phyloP scores from a whole-genome alignment of 1,140 invertebrate species.

The Uloborus diversus region DNA sequence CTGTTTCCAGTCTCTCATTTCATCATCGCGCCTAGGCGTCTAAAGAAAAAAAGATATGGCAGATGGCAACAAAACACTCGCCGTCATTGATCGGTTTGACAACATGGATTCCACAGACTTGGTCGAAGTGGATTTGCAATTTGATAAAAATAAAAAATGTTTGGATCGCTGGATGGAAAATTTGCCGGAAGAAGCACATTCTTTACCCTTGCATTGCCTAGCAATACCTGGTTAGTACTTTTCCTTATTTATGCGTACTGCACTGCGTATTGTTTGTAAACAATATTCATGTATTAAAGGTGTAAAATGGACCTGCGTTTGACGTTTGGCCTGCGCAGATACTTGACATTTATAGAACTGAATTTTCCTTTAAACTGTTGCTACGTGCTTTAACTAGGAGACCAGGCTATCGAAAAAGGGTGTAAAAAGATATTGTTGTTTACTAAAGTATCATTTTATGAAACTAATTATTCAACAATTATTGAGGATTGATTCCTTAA shows the following conservation, averaged over 20 bases:
- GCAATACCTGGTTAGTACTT: conserved; percentile 52
- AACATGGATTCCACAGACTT: conserved; percentile 36
- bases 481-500: too few species aligned
- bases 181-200: conserved; percentile 50
- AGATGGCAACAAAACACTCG: conserved; percentile 29
- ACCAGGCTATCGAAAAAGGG: too few species aligned
- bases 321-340: neutral
- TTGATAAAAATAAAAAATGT: conserved; percentile 45
- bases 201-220: conserved; percentile 35
- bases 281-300: neutral
- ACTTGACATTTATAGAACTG: too few species aligned
- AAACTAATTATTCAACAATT: too few species aligned
- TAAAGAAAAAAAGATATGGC: neutral
- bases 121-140: conserved; percentile 45
- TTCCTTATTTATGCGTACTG: too few species aligned
- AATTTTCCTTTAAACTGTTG: too few species aligned
- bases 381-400: too few species aligned
- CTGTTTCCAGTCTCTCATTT: neutral
- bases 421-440: too few species aligned
- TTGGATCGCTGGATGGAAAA: conserved; percentile 57
- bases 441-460: too few species aligned
- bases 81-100: conserved; percentile 22
- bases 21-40: neutral
- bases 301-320: neutral
- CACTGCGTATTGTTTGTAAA: neutral